A percentile compares a stretch with the other conserved stretches of the same genome.
phyloP scores from a whole-genome alignment of 2,113 vertebrate species.

The Rallus limicola region DNA sequence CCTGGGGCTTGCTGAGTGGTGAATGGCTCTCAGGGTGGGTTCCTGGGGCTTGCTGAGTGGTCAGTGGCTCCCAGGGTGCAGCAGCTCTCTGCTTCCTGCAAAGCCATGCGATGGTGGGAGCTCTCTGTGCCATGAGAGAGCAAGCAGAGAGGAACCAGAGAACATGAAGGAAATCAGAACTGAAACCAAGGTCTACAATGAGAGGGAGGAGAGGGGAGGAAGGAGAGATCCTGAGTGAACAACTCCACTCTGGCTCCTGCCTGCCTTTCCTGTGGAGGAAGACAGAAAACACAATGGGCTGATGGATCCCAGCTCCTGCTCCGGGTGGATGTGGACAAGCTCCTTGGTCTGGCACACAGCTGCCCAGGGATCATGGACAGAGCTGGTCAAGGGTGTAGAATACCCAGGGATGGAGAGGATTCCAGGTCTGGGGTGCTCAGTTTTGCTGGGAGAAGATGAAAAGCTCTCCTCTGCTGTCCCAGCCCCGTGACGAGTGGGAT shows the following conservation, averaged over 20 bases:
- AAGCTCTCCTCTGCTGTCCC: not conserved
- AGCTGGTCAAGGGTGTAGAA: not conserved
- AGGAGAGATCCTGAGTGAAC: not conserved
- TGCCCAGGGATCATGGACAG: not conserved
- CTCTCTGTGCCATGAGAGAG: not conserved
- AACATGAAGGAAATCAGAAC: not conserved
- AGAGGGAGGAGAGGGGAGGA: not conserved
- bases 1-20: not conserved
- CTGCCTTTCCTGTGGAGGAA: not conserved
- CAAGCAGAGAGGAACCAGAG: not conserved
- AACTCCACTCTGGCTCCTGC: not conserved
- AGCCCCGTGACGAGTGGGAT: not conserved
- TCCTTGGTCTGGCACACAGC: not conserved
- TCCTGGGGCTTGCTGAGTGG: not conserved
- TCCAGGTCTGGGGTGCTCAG: not conserved
- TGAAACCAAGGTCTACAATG: not conserved
- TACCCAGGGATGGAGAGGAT: fast-evolving
- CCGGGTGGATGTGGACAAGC: not conserved
- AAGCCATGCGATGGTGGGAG: not conserved
- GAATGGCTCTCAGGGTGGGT: too few relatives aligned
- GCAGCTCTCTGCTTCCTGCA: not conserved
- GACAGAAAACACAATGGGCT: not conserved
- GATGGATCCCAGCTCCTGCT: not conserved
- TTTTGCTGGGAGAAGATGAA: not conserved
- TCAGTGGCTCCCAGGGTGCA: not conserved